A percentile compares a stretch with the other conserved stretches of the same genome.
Conservation (phyloP, 1,140 invertebrate species). For the Anastrepha ludens region DNA sequence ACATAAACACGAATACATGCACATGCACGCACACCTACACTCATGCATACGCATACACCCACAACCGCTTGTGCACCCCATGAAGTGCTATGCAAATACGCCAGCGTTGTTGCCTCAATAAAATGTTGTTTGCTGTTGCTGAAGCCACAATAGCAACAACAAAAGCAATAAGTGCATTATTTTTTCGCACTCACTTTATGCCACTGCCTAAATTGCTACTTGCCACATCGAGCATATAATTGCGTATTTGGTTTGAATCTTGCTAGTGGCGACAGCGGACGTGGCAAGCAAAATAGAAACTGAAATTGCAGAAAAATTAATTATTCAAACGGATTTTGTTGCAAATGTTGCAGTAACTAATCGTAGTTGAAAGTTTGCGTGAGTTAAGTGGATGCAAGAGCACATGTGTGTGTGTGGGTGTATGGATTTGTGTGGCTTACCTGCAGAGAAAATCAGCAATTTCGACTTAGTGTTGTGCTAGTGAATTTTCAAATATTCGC, state of each 20-base stretch:
- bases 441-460: too few relatives aligned
- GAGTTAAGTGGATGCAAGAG: neutral
- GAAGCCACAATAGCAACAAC: neutral
- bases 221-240: neutral
- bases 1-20: neutral
- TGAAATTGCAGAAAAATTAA: slow-evolving; percentile 26
- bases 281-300: slow-evolving; percentile 8
- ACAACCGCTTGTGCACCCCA: neutral
- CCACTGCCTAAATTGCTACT: neutral
- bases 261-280: neutral
- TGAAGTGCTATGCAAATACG: slow-evolving; percentile 9
- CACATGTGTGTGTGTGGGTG: neutral
- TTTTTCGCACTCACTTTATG: neutral
- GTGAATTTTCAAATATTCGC: too few relatives aligned
- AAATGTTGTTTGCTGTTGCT: slow-evolving; percentile 21
- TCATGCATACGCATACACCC: neutral
- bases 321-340: slow-evolving; percentile 23
- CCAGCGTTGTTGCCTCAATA: slow-evolving; percentile 4
- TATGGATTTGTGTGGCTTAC: too few relatives aligned
- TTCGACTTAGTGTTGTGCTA: too few relatives aligned
- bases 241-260: neutral
- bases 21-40: neutral
- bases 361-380: neutral
- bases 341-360: slow-evolving; percentile 19
- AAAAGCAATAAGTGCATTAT: neutral